phyloP scores from a whole-genome alignment of 2,888 invertebrate species.

The Dryadula phaetusa region DNA sequence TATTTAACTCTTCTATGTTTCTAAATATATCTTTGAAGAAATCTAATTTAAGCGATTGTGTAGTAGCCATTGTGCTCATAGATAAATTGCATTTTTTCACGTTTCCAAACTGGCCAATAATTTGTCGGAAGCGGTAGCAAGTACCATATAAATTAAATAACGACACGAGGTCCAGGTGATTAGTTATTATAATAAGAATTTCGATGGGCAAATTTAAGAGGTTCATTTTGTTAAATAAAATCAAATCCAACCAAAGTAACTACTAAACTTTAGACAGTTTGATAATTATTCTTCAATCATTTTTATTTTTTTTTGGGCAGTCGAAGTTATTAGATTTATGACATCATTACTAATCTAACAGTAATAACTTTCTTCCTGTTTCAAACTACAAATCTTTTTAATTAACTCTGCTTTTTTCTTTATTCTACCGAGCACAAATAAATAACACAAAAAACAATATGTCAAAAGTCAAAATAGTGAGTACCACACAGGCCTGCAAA shows the following conservation, averaged over 20 bases:
- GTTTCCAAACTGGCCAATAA: conserved; percentile 56
- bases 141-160: conserved; percentile 58
- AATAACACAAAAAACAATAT: neutral
- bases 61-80: conserved; percentile 58
- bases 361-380: neutral
- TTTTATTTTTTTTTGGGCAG: neutral
- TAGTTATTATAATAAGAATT: conserved; percentile 65
- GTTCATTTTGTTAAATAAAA: conserved; percentile 33
- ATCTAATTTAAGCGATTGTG: conserved; percentile 55
- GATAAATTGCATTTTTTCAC: conserved; percentile 60
- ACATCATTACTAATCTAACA: neutral
- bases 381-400: neutral
- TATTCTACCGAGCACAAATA: neutral
- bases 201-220: conserved; percentile 64
- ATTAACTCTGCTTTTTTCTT: neutral
- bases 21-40: conserved; percentile 63
- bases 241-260: neutral
- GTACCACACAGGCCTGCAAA: too few species aligned
- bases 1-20: conserved; percentile 59
- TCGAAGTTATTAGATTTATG: neutral
- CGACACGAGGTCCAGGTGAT: conserved; percentile 60
- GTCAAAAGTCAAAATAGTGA: neutral
- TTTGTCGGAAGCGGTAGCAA: conserved; percentile 53
- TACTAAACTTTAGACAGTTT: neutral
- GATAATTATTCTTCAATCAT: neutral